Evolutionary conservation across 2,888 invertebrate species (phyloP), one percentile per base, ranked within the genome.

Genomic region (Taenaris catops): DNA sequence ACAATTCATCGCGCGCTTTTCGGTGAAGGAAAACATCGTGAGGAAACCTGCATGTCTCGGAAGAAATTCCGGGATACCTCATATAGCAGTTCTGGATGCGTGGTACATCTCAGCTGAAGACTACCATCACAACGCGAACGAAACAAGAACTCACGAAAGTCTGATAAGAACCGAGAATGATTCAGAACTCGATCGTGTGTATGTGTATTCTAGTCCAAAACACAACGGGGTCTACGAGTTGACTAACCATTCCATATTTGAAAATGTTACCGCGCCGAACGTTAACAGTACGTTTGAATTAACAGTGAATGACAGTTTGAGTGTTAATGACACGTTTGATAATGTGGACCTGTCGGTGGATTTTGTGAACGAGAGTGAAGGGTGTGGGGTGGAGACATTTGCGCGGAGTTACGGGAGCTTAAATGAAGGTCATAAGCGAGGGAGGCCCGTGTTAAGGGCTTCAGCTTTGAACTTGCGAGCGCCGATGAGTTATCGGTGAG

Each of bases 51-150:
- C n/a, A n/a, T n/a, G n/a, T n/a, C n/a, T n/a, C n/a, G n/a, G n/a
- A n/a, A n/a, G n/a, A n/a, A n/a, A n/a, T n/a, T n/a, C n/a, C n/a
- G n/a, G n/a, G n/a, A n/a, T n/a, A n/a, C n/a, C n/a, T n/a, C n/a
- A n/a, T n/a, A 88, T 92, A 40, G 91, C 90, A 19, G 80, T 92
- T 17, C 65, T 91, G 49, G 90, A 91, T 53, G 90, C 89, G n/a
- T 88, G 88, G 69, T 91, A 90, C 63, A 83, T 84, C 38, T 58
- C 81, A 23, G 25, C 52, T 35, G 68, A 73, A 27, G 63, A 81
- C 42, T 69, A 71, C 79, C 57, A 61, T 48, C 63, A 40, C 19
- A 45, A 51, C 72, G 39, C 50, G 11, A 73, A 68, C 57, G 53
- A 53, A 25, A 59, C 66, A 16, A 46, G 34, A 14, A 50, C 55